Base-by-base conservation (phyloP, 2,797 vertebrate genomes). In the Cyclopterus lumpus region DNA sequence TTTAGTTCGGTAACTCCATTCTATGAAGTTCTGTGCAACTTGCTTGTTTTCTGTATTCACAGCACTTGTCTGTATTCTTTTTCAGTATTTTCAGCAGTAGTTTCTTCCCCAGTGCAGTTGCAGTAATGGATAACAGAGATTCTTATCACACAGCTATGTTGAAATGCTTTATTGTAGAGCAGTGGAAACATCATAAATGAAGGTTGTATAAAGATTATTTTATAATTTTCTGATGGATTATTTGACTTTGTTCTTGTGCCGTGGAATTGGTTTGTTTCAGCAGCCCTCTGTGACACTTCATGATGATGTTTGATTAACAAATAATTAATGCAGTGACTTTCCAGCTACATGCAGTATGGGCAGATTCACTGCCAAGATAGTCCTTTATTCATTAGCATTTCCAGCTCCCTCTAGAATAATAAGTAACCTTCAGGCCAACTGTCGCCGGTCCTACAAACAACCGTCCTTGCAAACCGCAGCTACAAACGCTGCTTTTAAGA, bases 361-460 rank as follows among this genome's bases (percentile, higher is more conserved):
- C 71, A 78, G 64, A 87, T 77, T 64, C 46, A 59, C 74, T 84
- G 88, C 81, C 79, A 81, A 83, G 49, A 61, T 67, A 38, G 68
- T 60, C 55, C 76, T 81, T 84, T 66, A 86, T 80, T 81, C 83
- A 89, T 91, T 84, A 73, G 71, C 80, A 71, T 77, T 82, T 81
- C 60, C 61, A 34, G 34, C 57, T 75, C 71, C 44, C 61, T n/a
- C 42, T 53, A 78, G 75, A 91, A 88, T 83, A 82, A 84, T 86
- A 69, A 82, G 73, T 57, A 83, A 77, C 69, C 77, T 72, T 79
- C 66, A 26, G 74, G 82, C 82, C n/a, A 42, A 84, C 74, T 75
- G 80, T 89, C 59, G 8, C 54, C 6, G 71, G 66, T 65, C 32
- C 70, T 67, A 57, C 78, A 79, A 75, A 86, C 61, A 80, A 71